These are phyloP conservation scores for Ursus arctos DNA, from an alignment of 2,113 vertebrate genomes.

Conservation along the genomic window DNA sequence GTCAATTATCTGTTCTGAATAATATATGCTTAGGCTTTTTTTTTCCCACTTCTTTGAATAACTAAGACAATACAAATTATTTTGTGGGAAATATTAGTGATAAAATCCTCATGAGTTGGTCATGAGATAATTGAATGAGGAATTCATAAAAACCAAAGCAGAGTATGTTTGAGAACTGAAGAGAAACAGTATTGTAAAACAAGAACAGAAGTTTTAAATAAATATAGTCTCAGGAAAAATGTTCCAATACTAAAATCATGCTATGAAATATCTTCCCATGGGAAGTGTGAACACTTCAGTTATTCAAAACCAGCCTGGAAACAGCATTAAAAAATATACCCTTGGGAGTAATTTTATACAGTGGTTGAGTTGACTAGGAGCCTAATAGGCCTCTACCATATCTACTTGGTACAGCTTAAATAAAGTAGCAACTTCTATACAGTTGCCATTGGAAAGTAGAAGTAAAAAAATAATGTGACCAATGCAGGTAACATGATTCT, in stretches of 20 bases:
- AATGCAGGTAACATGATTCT: slow-evolving; percentile 47
- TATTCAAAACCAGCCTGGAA: slow-evolving; percentile 60
- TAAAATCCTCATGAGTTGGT: neutral
- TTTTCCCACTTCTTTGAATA: slow-evolving; percentile 39
- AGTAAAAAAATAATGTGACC: slow-evolving; percentile 63
- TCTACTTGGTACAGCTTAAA: slow-evolving; percentile 54
- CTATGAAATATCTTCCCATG: neutral
- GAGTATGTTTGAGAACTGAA: neutral
- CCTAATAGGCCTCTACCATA: slow-evolving; percentile 40
- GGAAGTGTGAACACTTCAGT: slow-evolving; percentile 50
- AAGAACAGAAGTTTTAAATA: slow-evolving; percentile 46
- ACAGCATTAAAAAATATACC: slow-evolving; percentile 58
- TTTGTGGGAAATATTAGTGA: slow-evolving; percentile 52
- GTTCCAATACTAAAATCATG: neutral
- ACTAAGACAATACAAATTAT: slow-evolving; percentile 41
- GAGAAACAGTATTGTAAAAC: neutral
- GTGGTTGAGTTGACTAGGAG: neutral
- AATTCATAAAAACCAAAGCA: slow-evolving; percentile 22
- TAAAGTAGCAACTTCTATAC: slow-evolving; percentile 58
- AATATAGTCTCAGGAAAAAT: slow-evolving; percentile 57
- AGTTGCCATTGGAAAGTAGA: slow-evolving; percentile 60
- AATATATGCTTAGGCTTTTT: slow-evolving; percentile 29
- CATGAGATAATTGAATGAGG: neutral
- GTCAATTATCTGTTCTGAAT: slow-evolving; percentile 4
- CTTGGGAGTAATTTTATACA: slow-evolving; percentile 54